Evolutionary conservation across 1,140 invertebrate genomes (phyloP).

Genomic region (Drosophila parvula): DNA sequence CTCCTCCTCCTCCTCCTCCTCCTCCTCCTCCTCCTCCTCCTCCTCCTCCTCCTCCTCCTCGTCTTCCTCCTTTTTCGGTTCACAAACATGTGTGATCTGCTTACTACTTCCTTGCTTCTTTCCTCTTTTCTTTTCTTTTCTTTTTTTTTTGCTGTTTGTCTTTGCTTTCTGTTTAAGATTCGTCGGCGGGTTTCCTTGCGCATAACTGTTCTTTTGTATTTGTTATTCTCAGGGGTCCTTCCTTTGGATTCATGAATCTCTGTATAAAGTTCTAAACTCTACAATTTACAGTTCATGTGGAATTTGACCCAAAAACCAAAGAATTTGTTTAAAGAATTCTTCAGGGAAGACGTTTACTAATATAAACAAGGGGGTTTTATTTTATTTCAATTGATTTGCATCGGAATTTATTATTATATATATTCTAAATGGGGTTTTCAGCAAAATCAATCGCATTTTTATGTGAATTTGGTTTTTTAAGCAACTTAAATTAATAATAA

Average conservation of each 20-base stretch:
- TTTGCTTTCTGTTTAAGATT: slow-evolving; percentile 33
- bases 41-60: no score
- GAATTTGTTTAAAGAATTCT: no score
- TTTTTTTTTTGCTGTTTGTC: slow-evolving; percentile 22
- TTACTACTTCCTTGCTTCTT: slow-evolving; percentile 38
- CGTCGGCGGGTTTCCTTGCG: slow-evolving; percentile 7
- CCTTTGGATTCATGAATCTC: background rate
- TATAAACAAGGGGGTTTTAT: no score
- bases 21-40: background rate
- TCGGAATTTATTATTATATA: no score
- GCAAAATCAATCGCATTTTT: no score
- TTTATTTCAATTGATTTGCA: background rate
- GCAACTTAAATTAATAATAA: background rate
- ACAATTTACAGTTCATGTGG: slow-evolving; percentile 3
- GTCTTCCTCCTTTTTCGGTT: background rate
- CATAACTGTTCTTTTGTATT: slow-evolving; percentile 61
- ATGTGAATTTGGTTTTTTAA: background rate
- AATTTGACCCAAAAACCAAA: background rate
- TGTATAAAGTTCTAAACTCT: background rate
- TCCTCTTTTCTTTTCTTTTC: no score
- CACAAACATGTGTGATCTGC: slow-evolving; percentile 42
- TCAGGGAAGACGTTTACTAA: no score
- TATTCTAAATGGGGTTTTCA: no score
- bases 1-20: no score
- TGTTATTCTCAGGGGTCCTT: slow-evolving; percentile 23